These are phyloP conservation scores for Canis aureus DNA, from an alignment of 2,113 vertebrate genomes.

Conservation along the genomic window DNA sequence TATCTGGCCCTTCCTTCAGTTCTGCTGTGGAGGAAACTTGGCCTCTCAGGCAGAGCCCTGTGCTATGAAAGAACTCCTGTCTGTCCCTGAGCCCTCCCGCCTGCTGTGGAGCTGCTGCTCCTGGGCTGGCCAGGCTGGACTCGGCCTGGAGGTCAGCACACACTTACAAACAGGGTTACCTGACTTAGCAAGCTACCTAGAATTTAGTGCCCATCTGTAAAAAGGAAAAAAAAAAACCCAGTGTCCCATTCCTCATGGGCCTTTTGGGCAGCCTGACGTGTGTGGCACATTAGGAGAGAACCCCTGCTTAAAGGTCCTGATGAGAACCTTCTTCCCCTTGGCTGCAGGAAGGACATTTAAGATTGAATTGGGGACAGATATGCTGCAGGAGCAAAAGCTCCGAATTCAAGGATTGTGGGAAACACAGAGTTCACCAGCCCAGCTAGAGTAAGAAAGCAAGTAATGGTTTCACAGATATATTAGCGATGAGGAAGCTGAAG, in stretches of 20 bases:
- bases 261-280: constrained; percentile 48
- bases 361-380: neutral
- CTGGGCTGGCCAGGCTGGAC: rapidly evolving
- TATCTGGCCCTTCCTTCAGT: neutral
- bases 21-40: neutral
- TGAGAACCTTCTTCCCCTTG: neutral
- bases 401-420: neutral
- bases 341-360: neutral
- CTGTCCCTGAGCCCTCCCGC: rapidly evolving
- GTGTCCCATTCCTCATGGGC: constrained; percentile 36
- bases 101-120: neutral
- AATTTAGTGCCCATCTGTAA: constrained; percentile 44
- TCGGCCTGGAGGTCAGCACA: neutral
- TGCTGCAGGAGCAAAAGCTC: neutral
- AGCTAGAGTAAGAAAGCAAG: neutral
- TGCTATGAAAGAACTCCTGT: neutral
- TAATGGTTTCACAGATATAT: neutral
- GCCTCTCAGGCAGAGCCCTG: neutral
- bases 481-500: neutral
- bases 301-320: neutral
- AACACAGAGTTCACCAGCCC: neutral
- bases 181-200: neutral
- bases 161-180: neutral
- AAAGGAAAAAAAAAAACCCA: neutral
- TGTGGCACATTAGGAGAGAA: neutral